Percentiles rank a stretch among this genome's conserved stretches.
Conservation (phyloP, 2,888 invertebrate genomes). For the Terebella lapidaria region DNA sequence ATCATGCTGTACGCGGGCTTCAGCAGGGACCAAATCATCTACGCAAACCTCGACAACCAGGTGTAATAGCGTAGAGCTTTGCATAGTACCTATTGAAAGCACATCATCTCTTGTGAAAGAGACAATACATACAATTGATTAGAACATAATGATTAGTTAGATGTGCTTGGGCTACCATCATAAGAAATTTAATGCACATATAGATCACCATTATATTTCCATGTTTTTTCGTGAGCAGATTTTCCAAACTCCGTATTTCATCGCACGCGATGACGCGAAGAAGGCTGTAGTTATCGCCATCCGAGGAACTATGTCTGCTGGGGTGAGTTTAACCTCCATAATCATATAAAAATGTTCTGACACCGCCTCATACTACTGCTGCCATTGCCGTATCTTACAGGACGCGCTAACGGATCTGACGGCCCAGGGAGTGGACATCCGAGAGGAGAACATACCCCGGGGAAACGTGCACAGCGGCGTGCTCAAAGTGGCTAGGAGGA, state of each 20-base stretch:
- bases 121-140: too few relatives aligned
- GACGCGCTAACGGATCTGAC: slow-evolving; percentile 78
- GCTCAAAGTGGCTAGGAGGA: slow-evolving; percentile 73
- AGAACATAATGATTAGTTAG: too few relatives aligned
- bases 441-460: slow-evolving; percentile 64
- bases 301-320: background rate
- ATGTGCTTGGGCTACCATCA: too few relatives aligned
- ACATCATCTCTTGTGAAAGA: too few relatives aligned
- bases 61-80: too few relatives aligned
- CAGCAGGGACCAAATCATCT: slow-evolving; percentile 73
- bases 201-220: too few relatives aligned
- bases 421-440: slow-evolving; percentile 55
- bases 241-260: background rate
- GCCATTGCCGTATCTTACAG: slow-evolving; percentile 42
- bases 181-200: too few relatives aligned
- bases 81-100: too few relatives aligned
- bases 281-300: background rate
- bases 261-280: background rate
- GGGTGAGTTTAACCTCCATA: too few relatives aligned
- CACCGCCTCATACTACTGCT: too few relatives aligned
- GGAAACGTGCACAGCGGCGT: slow-evolving; percentile 75
- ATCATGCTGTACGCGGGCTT: slow-evolving; percentile 73
- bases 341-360: too few relatives aligned
- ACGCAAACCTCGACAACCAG: slow-evolving; percentile 76
- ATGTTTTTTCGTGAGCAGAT: too few relatives aligned